Conservation (phyloP, 1,140 invertebrate species). For the Atta colombica region DNA sequence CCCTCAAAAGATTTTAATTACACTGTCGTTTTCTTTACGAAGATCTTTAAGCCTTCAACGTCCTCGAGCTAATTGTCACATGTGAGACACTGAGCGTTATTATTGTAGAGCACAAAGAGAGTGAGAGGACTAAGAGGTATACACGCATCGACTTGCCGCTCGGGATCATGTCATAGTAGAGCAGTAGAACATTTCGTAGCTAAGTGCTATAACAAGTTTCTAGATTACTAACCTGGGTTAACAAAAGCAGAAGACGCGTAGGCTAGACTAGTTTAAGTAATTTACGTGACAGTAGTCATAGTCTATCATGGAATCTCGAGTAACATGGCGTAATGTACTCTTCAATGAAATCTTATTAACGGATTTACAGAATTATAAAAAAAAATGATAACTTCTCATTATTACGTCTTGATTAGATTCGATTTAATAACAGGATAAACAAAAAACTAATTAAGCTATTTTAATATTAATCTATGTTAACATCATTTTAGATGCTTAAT, state of each 20-base stretch:
- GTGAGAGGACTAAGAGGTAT: constrained; percentile 42
- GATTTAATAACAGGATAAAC: not conserved
- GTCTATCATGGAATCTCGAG: constrained; percentile 38
- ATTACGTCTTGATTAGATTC: not conserved
- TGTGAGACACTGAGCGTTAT: not conserved
- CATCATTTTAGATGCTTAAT: not conserved
- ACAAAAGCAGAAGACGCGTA: constrained; percentile 38
- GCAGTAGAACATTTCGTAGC: constrained; percentile 41
- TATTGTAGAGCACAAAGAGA: constrained; percentile 37
- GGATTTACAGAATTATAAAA: not conserved
- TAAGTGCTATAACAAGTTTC: constrained; percentile 41
- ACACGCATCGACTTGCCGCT: not conserved
- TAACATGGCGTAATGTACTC: not conserved
- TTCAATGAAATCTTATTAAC: not conserved
- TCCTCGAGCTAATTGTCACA: constrained; percentile 32
- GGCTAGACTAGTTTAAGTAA: constrained; percentile 20
- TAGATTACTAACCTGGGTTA: constrained; percentile 61
- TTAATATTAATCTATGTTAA: not conserved
- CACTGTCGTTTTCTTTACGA: not conserved
- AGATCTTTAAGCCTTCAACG: constrained; percentile 21
- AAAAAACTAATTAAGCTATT: not conserved
- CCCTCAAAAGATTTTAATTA: not conserved
- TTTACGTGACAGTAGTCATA: constrained; percentile 41
- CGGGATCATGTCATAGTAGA: not conserved
- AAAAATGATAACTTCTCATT: not conserved